These are phyloP conservation scores for Seriola rivoliana DNA, from an alignment of 2,113 vertebrate genomes.

Conservation along the genomic window DNA sequence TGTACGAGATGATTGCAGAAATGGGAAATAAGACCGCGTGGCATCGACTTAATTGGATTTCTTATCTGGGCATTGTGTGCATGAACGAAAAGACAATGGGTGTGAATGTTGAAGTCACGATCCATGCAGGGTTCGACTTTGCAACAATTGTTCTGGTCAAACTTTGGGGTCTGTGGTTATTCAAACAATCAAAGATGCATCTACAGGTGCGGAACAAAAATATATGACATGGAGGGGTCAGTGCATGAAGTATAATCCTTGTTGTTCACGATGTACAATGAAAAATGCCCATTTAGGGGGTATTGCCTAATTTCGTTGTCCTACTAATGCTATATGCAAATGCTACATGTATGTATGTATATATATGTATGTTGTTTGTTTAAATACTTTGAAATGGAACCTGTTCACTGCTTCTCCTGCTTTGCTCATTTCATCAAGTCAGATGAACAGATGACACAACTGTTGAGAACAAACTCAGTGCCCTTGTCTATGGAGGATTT, in stretches of 20 bases:
- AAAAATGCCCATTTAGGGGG: too few relatives aligned
- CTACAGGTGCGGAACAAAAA: not conserved
- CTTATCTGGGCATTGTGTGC: conserved; percentile 75
- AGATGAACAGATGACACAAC: too few relatives aligned
- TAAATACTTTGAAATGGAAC: too few relatives aligned
- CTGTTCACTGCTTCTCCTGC: too few relatives aligned
- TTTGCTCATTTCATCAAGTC: too few relatives aligned
- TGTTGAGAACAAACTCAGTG: too few relatives aligned
- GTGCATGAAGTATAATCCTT: not conserved
- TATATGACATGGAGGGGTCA: not conserved
- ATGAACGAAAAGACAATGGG: conserved; percentile 54
- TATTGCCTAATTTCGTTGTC: too few relatives aligned
- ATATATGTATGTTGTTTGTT: too few relatives aligned
- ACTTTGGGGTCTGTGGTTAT: conserved; percentile 17
- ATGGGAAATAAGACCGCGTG: conserved; percentile 65
- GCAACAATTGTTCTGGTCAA: conserved; percentile 2
- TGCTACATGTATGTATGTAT: too few relatives aligned
- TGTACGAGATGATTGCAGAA: conserved; percentile 70
- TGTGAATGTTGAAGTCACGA: conserved; percentile 37
- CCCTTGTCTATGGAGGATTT: too few relatives aligned
- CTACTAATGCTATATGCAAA: too few relatives aligned
- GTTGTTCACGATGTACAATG: too few relatives aligned
- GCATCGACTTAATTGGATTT: conserved; percentile 81
- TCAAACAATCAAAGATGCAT: not conserved
- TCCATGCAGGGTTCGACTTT: conserved; percentile 46